Conservation (phyloP, 2,888 invertebrate species). For the Agelastica alni region DNA sequence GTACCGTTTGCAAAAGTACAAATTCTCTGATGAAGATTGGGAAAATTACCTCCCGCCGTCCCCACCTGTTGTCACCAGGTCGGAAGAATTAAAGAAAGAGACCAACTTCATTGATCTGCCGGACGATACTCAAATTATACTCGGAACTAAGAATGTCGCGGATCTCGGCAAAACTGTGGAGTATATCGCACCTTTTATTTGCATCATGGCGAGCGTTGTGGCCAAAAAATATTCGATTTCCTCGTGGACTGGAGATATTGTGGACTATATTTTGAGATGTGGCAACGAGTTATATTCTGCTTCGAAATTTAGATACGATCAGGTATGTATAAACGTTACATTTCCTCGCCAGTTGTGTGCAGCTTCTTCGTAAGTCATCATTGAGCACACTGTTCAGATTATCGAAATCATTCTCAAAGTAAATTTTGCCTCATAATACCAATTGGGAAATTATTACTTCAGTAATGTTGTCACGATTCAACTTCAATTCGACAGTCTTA, state of each 20-base stretch:
- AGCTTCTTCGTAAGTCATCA: too few species aligned
- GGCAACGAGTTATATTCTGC: conserved; percentile 55
- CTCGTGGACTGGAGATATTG: conserved; percentile 65
- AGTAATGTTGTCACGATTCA: too few species aligned
- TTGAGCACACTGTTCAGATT: too few species aligned
- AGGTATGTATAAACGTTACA: conserved; percentile 36
- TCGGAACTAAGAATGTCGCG: conserved; percentile 58
- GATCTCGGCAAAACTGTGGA: conserved; percentile 49
- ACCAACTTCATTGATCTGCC: conserved; percentile 65
- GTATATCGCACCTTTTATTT: conserved; percentile 60
- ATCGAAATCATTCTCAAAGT: too few species aligned
- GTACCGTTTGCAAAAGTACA: conserved; percentile 27
- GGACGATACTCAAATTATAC: conserved; percentile 64
- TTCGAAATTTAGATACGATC: conserved; percentile 53
- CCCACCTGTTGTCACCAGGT: conserved; percentile 46
- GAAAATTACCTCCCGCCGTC: conserved; percentile 35
- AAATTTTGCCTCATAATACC: too few species aligned
- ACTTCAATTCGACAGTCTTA: too few species aligned
- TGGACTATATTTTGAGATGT: conserved; percentile 64
- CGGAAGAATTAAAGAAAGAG: conserved; percentile 61
- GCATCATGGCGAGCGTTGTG: conserved; percentile 65
- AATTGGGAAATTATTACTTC: too few species aligned
- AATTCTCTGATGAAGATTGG: conserved; percentile 30
- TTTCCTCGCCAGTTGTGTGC: too few species aligned
- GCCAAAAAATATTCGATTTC: conserved; percentile 64